Conservation (phyloP, 2,113 vertebrate genomes). For the Neoarius graeffei region DNA sequence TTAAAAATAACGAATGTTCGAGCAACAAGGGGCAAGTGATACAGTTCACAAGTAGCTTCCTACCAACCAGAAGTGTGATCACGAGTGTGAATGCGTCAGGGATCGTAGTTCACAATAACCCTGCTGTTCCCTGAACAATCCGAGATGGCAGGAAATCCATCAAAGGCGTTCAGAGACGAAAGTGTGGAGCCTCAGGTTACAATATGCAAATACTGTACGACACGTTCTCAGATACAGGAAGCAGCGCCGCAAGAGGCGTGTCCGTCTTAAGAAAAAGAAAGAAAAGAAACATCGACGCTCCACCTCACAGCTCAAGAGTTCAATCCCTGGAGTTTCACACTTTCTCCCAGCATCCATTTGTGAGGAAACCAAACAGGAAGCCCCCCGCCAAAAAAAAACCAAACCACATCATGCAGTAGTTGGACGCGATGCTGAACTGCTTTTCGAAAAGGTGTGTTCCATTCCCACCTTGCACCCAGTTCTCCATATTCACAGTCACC, state of each 20-base stretch:
- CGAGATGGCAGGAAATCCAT: not conserved
- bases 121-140: not conserved
- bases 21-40: not conserved
- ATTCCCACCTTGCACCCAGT: not conserved
- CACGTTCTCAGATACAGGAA: constrained; percentile 17
- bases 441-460: not conserved
- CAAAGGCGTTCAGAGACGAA: not conserved
- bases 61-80: not conserved
- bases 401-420: too few relatives aligned
- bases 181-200: constrained; percentile 30
- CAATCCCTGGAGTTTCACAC: not conserved
- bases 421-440: too few relatives aligned
- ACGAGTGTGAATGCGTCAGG: not conserved
- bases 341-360: too few relatives aligned
- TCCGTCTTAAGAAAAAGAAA: not conserved
- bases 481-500: not conserved
- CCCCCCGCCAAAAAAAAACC: too few relatives aligned
- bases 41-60: not conserved
- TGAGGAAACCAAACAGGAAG: too few relatives aligned
- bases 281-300: not conserved
- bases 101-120: not conserved
- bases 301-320: not conserved
- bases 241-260: not conserved
- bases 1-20: not conserved
- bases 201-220: constrained; percentile 33